Evolutionary conservation across 2,888 invertebrate genomes (phyloP).

Genomic region (Meiosimyza decipiens): DNA sequence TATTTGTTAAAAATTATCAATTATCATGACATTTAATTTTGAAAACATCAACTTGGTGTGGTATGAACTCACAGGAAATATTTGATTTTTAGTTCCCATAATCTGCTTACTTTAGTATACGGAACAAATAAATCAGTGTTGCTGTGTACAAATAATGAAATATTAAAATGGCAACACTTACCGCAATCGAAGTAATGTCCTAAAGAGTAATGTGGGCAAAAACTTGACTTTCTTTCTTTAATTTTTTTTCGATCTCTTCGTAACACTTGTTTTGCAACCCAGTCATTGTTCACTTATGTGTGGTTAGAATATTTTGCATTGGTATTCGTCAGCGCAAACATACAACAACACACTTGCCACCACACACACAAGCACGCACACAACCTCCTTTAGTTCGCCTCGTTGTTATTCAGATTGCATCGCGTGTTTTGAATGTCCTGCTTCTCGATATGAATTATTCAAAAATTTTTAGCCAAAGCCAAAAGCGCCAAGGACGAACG

Average conservation of each 20-base stretch:
- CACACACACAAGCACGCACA: constrained; percentile 19
- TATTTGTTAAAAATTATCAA: too few species aligned
- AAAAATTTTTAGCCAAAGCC: constrained; percentile 55
- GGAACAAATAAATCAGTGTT: too few species aligned
- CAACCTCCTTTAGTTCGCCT: constrained; percentile 36
- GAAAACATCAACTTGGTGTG: too few species aligned
- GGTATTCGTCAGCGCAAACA: not conserved
- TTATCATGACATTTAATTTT: too few species aligned
- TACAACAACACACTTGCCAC: not conserved
- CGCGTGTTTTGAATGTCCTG: constrained; percentile 67
- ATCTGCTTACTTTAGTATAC: too few species aligned
- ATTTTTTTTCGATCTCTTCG: too few species aligned
- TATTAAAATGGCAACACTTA: constrained; percentile 1
- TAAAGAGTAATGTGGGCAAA: too few species aligned
- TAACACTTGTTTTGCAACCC: too few species aligned
- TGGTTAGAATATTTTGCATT: not conserved
- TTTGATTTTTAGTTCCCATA: too few species aligned
- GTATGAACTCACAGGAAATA: too few species aligned
- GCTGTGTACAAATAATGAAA: too few species aligned
- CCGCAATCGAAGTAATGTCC: not conserved
- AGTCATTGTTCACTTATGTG: not conserved
- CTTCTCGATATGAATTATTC: constrained; percentile 66
- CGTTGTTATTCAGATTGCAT: constrained; percentile 65
- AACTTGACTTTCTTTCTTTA: too few species aligned
- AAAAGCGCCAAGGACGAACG: constrained; percentile 62